Base-by-base conservation (phyloP, 1,140 invertebrate genomes). In the Leptinotarsa undecemlineata region DNA sequence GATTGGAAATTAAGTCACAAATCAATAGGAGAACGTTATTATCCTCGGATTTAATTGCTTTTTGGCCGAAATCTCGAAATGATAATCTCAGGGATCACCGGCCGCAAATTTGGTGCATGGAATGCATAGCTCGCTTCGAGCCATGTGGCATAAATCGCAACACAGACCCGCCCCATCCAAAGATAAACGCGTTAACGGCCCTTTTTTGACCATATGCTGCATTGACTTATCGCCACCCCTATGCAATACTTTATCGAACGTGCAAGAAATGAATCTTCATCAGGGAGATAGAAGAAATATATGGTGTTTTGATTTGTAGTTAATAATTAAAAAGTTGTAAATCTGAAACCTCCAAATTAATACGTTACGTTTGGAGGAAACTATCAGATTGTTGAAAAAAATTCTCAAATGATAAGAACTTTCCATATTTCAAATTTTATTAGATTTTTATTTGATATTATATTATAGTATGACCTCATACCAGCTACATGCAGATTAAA, bases 121-220 rank as follows among this genome's bases (percentile, higher is more conserved):
- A 60, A 71, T 71, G 69, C 48, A 71, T 61, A n/a, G 48, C 69
- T 51, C 21, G 69, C 69, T 61, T 4, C 42, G 51, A 33, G 69
- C 69, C 17, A 68, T 68, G 48, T 23, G 21, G 69, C 69, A 71
- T 71, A 71, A 71, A 71, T 71, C 69, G 69, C 69, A 26, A 17
- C 48, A 33, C 48, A 61, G 51, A 48, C 48, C 69, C 69, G 69
- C 69, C 69, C 48, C 69, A 26, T 57, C 51, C 51, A 57, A 57
- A 51, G 42, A 68, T 26, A 68, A 42, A 71, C 42, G 57, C 48
- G 57, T 47, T 48, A 61, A 21, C 20, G 21, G 48, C 69, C 69
- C 69, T 71, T 51, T 71, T 57, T 61, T 33, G 69, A 57, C 69
- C 69, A 61, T 71, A 71, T 71, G 69, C 69, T 71, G 69, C 51